A percentile compares a stretch with the other conserved stretches of the same genome.
Evolutionary conservation across 2,797 vertebrate genomes (phyloP).

Genomic region (Acipenser oxyrinchus): DNA sequence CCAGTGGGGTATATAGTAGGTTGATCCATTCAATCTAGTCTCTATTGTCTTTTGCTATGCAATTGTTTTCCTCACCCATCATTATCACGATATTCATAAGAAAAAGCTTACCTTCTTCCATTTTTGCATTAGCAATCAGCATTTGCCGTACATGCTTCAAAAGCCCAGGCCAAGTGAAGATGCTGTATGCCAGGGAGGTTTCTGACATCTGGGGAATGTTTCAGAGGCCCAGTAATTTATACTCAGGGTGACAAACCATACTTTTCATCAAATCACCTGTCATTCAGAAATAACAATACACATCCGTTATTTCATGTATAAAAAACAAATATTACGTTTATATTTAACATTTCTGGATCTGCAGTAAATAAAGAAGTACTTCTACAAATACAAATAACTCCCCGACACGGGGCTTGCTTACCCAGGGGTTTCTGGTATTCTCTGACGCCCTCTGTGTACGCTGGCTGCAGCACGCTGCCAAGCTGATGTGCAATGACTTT

Average conservation of each 20-base stretch:
- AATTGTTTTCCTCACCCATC: too few relatives aligned
- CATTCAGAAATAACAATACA: conserved; percentile 14
- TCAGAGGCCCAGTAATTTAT: conserved; percentile 78
- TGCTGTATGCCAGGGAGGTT: conserved; percentile 72
- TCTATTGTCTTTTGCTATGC: too few relatives aligned
- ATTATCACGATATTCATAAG: too few relatives aligned
- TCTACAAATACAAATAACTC: too few relatives aligned
- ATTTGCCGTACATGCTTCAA: conserved; percentile 91
- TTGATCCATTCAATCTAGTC: too few relatives aligned
- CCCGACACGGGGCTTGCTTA: conserved; percentile 36
- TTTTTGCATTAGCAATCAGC: conserved; percentile 83
- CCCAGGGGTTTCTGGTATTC: conserved; percentile 82
- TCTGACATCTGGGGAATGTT: conserved; percentile 85
- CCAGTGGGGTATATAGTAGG: too few relatives aligned
- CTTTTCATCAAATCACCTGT: conserved; percentile 78
- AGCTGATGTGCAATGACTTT: conserved; percentile 87
- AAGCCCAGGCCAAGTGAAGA: conserved; percentile 81
- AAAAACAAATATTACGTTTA: background rate
- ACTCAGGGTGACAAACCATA: conserved; percentile 83
- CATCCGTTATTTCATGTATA: background rate
- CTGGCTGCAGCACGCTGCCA: conserved; percentile 80
- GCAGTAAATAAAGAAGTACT: too few relatives aligned
- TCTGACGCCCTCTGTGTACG: conserved; percentile 44
- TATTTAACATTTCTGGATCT: too few relatives aligned
- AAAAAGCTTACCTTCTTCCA: conserved; percentile 80